Evolutionary conservation across 2,113 vertebrate species (phyloP).

Genomic region (Capra hircus): DNA sequence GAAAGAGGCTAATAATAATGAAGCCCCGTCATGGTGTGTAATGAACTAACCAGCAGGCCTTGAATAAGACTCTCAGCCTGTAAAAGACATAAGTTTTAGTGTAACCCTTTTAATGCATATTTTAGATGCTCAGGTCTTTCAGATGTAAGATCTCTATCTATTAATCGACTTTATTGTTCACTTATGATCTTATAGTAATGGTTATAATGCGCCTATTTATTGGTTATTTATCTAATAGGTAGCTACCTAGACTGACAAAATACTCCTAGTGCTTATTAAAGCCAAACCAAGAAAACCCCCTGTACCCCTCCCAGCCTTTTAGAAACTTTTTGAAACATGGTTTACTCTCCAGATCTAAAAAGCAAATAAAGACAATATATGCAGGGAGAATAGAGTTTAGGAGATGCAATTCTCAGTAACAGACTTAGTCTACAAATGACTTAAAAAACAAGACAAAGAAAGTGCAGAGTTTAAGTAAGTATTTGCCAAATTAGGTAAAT

Average conservation of each 20-base stretch:
- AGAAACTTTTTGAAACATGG: background rate
- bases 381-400: background rate
- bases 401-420: background rate
- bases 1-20: background rate
- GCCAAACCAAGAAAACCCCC: background rate
- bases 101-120: background rate
- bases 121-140: background rate
- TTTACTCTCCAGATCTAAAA: background rate
- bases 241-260: background rate
- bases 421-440: background rate
- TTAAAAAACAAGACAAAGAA: conserved; percentile 1
- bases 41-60: background rate
- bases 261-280: background rate
- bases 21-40: background rate
- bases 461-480: conserved; percentile 26
- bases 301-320: background rate
- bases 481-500: conserved; percentile 63
- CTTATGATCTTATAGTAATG: background rate
- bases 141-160: background rate
- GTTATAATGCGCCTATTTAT: background rate
- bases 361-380: background rate
- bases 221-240: background rate
- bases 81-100: background rate
- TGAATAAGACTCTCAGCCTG: background rate
- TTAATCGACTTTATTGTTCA: background rate